phyloP scores from a whole-genome alignment of 2,888 invertebrate genomes.

The Diabrotica balteata region DNA sequence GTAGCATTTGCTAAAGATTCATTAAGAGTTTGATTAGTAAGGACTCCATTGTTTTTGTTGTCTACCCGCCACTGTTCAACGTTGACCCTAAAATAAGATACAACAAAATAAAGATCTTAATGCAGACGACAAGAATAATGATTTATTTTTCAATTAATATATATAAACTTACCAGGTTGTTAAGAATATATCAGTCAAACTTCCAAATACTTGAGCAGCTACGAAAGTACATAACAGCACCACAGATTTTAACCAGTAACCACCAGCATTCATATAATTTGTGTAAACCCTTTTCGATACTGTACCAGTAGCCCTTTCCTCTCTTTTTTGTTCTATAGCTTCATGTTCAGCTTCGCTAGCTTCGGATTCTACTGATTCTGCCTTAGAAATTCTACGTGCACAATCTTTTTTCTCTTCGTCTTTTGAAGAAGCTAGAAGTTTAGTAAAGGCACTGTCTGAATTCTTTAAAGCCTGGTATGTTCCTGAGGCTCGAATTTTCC shows the following conservation, averaged over 20 bases:
- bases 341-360: conserved; percentile 44
- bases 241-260: conserved; percentile 62
- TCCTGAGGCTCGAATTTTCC: conserved; percentile 59
- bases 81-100: too few species aligned
- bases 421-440: conserved; percentile 59
- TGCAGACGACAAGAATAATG: too few species aligned
- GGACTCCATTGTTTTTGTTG: too few species aligned
- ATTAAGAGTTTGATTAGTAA: too few species aligned
- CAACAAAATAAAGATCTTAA: too few species aligned
- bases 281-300: conserved; percentile 65
- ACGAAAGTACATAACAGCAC: conserved; percentile 62
- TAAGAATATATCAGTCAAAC: conserved; percentile 80
- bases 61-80: too few species aligned
- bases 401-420: conserved; percentile 31
- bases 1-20: too few species aligned
- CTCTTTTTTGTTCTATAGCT: conserved; percentile 58
- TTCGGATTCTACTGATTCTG: conserved; percentile 12
- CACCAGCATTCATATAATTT: conserved; percentile 76
- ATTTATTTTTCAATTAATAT: too few species aligned
- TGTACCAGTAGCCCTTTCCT: conserved; percentile 69
- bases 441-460: conserved; percentile 76
- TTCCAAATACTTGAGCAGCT: conserved; percentile 63
- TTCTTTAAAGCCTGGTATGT: conserved; percentile 73
- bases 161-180: conserved; percentile 70
- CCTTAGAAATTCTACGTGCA: conserved; percentile 45